Conservation (phyloP, 1,140 invertebrate genomes). For the Dreissena polymorpha region DNA sequence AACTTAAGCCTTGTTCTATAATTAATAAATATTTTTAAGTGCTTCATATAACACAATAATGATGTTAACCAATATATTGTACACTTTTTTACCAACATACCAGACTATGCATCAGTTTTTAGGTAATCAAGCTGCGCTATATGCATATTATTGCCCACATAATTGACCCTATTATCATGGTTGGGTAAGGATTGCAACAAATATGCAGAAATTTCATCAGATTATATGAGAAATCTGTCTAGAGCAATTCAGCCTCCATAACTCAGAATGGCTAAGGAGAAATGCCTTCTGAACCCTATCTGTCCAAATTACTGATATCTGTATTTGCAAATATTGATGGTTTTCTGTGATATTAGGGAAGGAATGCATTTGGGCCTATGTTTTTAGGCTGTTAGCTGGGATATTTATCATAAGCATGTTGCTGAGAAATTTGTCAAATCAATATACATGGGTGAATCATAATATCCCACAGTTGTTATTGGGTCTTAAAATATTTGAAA, state of each 20-base stretch:
- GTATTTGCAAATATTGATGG: background rate
- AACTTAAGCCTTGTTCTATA: no score
- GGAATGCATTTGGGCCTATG: background rate
- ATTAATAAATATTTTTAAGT: no score
- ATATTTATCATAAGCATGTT: background rate
- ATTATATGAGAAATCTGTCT: background rate
- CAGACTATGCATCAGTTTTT: no score
- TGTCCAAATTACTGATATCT: conserved; percentile 2
- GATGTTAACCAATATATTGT: no score
- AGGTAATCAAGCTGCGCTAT: no score
- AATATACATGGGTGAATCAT: conserved; percentile 54
- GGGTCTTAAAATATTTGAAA: no score
- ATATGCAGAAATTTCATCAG: conserved; percentile 1
- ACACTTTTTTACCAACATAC: no score
- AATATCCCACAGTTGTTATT: background rate
- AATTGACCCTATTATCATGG: no score
- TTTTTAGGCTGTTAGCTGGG: background rate
- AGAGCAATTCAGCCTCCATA: background rate
- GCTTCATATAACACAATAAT: no score
- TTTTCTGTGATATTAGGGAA: background rate
- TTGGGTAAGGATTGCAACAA: background rate
- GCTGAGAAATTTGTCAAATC: conserved; percentile 48
- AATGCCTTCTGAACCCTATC: background rate
- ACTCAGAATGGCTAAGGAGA: background rate
- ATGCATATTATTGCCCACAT: no score